Percentiles rank a stretch among this genome's conserved stretches.
phyloP scores from a whole-genome alignment of 2,113 vertebrate genomes.

The Laticauda laticaudata region DNA sequence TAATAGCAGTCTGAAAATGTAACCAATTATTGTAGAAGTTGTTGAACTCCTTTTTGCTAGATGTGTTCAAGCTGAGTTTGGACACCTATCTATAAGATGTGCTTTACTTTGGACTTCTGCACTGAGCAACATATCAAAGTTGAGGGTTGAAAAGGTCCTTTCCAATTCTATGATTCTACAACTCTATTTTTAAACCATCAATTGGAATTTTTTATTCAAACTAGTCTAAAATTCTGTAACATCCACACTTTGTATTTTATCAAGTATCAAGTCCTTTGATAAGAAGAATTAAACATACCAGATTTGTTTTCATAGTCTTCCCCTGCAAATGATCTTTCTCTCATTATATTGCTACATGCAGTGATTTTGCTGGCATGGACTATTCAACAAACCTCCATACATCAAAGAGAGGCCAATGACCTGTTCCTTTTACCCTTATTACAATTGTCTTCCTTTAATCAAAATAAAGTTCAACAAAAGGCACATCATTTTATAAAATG shows the following conservation, averaged over 20 bases:
- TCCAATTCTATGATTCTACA: neutral
- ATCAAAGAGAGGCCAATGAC: neutral
- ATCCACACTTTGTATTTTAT: conserved; percentile 65
- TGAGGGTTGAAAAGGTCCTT: neutral
- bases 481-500: neutral
- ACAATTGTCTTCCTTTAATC: conserved; percentile 14
- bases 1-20: neutral
- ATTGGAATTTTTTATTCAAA: conserved; percentile 76
- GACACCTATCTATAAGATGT: neutral
- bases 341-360: conserved; percentile 18
- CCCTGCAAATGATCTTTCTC: conserved; percentile 30
- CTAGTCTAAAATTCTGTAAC: conserved; percentile 66
- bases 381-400: neutral
- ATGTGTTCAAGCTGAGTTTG: neutral
- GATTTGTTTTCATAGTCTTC: conserved; percentile 60
- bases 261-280: conserved; percentile 69
- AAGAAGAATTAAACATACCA: conserved; percentile 72
- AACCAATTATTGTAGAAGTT: neutral
- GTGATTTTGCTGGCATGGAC: neutral
- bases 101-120: neutral
- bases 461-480: conserved; percentile 30
- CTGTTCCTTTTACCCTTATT: neutral
- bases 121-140: neutral
- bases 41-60: neutral
- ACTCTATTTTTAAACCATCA: conserved; percentile 74